phyloP scores from a whole-genome alignment of 2,797 vertebrate species.

The Anguilla anguilla region DNA sequence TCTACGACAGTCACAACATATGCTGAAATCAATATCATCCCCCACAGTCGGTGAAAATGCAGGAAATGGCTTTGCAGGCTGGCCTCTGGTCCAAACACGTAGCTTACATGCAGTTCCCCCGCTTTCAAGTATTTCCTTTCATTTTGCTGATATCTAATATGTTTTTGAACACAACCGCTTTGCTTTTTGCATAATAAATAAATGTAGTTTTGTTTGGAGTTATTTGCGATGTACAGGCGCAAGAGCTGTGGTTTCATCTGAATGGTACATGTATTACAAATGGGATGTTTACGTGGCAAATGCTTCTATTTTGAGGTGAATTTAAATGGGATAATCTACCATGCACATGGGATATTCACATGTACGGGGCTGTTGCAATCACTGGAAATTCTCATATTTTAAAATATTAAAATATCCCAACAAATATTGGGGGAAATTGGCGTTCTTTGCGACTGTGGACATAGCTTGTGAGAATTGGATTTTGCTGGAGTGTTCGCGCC shows the following conservation, averaged over 20 bases:
- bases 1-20: neutral
- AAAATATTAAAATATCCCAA: neutral
- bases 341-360: neutral
- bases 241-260: neutral
- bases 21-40: neutral
- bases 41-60: neutral
- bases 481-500: neutral
- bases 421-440: neutral
- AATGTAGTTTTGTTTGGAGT: neutral
- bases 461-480: neutral
- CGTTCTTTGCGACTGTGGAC: neutral
- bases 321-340: neutral
- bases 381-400: neutral
- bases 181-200: neutral
- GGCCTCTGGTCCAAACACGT: neutral
- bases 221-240: neutral
- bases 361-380: neutral
- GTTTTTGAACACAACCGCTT: neutral
- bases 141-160: neutral
- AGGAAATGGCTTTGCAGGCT: neutral
- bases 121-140: neutral
- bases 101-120: neutral
- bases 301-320: neutral
- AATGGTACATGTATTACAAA: neutral
- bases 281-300: neutral